Evolutionary conservation across 2,888 invertebrate genomes (phyloP), one percentile per base, ranked within the genome.

Genomic region (Drosophila imparisetae): DNA sequence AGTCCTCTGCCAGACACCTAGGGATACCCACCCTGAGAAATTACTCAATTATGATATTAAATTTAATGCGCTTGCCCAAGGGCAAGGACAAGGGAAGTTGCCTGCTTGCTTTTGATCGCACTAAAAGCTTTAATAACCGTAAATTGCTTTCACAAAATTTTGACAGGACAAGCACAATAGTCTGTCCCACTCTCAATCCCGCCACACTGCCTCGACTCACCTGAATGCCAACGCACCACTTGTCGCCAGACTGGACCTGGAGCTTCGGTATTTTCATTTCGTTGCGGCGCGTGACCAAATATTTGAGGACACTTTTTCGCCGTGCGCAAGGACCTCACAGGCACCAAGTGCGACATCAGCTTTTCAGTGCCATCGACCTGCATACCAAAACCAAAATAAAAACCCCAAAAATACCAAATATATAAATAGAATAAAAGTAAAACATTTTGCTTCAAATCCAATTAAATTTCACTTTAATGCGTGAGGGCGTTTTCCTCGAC

Each of bases 51-150:
- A 90, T 75, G 72, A 74, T 84, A 86, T 90, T 84, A 84, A 89
- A 90, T 90, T 90, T 78, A 89, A 89, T 84, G 77, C 66, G 64
- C 53, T 45, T 45, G 45, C 24, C 45, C 15, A 24, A 36, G 54
- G 66, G 64, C 62, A 66, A 48, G 64, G 52, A 53, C 45, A 42
- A 24, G 45, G 45, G 45, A 52, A 36, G 34, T 10, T 18, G 10
- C 6, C 7, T 15, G 64, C 49, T 70, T 68, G 78, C 89, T 86
- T 86, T 86, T 86, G 89, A 90, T 86, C 89, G 87, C 85, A 79
- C 89, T 86, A 90, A 86, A 86, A 86, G 90, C 86, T 90, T 89
- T 90, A 86, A 90, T 90, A 89, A 89, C 89, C 89, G 89, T 70
- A 86, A 86, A 86, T 86, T 90, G 86, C 85, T 90, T 84, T 90